Conservation (phyloP, 64 coral and sea anemone species). For the Stichodactyla helianthus region DNA sequence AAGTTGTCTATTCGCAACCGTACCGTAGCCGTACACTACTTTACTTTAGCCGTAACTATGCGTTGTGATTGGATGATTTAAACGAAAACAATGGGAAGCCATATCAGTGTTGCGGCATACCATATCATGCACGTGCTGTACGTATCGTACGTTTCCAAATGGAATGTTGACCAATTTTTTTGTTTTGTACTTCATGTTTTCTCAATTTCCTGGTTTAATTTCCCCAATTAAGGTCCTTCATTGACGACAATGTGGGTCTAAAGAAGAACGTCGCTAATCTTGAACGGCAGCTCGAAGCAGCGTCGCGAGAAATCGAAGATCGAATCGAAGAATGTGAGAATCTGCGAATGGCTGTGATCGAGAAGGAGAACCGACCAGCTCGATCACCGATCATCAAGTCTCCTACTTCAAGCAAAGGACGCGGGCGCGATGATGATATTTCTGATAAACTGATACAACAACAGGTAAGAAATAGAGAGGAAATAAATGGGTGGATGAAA, state of each 20-base stretch:
- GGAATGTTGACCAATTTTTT: neutral
- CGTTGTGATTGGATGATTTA: no score
- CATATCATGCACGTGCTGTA: no score
- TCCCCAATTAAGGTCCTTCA: neutral
- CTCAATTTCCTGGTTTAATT: neutral
- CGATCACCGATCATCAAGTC: neutral
- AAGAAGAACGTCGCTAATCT: conserved; percentile 3
- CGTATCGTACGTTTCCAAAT: no score
- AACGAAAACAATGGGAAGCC: no score
- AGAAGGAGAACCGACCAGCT: neutral
- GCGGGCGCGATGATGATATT: neutral
- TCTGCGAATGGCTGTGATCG: neutral
- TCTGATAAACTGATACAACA: neutral
- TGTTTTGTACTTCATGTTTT: neutral
- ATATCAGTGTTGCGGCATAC: no score
- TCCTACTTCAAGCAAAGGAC: neutral
- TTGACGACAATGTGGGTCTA: neutral
- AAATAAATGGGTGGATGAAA: neutral
- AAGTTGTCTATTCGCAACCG: no score
- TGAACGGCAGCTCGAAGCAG: conserved; percentile 4
- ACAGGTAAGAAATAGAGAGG: neutral
- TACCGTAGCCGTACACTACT: no score
- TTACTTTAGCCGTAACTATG: no score
- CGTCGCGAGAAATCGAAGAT: conserved; percentile 13
- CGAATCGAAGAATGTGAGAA: conserved; percentile 4